phyloP scores from a whole-genome alignment of 1,140 invertebrate genomes.

The Drosophila hydei region DNA sequence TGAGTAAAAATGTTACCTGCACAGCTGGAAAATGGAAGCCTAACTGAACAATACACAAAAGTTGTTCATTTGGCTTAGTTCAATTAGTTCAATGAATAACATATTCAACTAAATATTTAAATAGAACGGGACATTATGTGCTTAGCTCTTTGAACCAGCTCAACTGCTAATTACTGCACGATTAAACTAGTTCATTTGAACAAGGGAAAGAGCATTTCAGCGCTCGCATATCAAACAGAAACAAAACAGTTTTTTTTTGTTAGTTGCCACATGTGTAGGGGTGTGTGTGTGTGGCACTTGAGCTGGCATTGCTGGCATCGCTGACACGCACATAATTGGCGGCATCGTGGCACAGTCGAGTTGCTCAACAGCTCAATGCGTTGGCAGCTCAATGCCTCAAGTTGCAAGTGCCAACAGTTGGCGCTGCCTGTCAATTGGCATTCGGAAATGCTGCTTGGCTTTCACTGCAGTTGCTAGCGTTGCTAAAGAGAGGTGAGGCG shows the following conservation, averaged over 20 bases:
- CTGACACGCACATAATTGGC: constrained; percentile 72
- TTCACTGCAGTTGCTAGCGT: neutral
- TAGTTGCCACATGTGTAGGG: neutral
- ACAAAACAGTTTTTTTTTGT: neutral
- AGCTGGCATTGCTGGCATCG: constrained; percentile 19
- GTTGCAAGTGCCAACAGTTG: constrained; percentile 27
- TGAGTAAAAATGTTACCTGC: too few species aligned
- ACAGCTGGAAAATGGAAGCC: too few species aligned
- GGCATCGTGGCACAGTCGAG: constrained; percentile 27
- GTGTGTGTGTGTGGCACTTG: constrained; percentile 4
- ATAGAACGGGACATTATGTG: too few species aligned
- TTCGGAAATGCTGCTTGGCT: constrained; percentile 57
- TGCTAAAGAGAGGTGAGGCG: neutral
- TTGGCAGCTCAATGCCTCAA: constrained; percentile 29
- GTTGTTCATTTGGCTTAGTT: too few species aligned
- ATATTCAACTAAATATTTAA: too few species aligned
- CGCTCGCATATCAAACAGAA: neutral
- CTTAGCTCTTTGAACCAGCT: too few species aligned
- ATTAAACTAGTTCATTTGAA: neutral
- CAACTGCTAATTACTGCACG: too few species aligned
- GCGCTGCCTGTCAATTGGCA: constrained; percentile 59
- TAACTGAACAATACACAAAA: too few species aligned
- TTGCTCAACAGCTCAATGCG: constrained; percentile 44
- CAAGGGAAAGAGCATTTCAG: neutral
- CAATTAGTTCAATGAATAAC: too few species aligned